phyloP scores from a whole-genome alignment of 2,797 vertebrate species.

The Notoglanidium macrostoma region DNA sequence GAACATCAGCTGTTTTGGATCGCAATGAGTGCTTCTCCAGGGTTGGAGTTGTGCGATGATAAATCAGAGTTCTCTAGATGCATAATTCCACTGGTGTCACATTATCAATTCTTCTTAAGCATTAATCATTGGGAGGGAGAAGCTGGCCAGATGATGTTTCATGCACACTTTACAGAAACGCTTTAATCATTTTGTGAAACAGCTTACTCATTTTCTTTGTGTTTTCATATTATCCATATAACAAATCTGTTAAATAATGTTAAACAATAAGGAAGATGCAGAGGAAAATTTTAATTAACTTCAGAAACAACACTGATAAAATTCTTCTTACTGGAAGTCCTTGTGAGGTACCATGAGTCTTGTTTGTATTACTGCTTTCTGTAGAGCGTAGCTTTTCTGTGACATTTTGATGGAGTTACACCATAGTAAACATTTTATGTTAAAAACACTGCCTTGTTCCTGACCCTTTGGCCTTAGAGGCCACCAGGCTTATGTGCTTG shows the following conservation, averaged over 20 bases:
- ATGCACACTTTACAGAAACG: constrained; percentile 15
- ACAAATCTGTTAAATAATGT: not conserved
- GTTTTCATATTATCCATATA: not conserved
- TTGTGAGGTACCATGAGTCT: constrained; percentile 10
- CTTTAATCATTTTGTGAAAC: not conserved
- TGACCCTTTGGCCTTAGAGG: constrained; percentile 39
- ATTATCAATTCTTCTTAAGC: constrained; percentile 60
- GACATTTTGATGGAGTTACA: constrained; percentile 48
- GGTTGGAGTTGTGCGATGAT: constrained; percentile 50
- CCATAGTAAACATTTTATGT: constrained; percentile 43
- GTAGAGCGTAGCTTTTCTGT: constrained; percentile 33
- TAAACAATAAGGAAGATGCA: not conserved
- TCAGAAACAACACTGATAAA: not conserved
- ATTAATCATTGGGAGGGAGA: constrained; percentile 66
- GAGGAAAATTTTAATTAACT: not conserved
- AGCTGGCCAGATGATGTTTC: constrained; percentile 53
- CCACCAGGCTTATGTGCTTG: constrained; percentile 34
- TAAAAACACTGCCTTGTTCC: constrained; percentile 42
- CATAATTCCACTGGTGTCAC: constrained; percentile 49
- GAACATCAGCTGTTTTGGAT: constrained; percentile 26
- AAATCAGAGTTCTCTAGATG: constrained; percentile 45
- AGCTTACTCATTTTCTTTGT: not conserved
- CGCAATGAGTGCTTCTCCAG: constrained; percentile 12
- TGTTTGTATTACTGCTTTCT: constrained; percentile 30
- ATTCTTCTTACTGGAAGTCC: constrained; percentile 22